Base-by-base conservation (phyloP, 2,888 invertebrate species). In the Cataglyphis cursor region DNA sequence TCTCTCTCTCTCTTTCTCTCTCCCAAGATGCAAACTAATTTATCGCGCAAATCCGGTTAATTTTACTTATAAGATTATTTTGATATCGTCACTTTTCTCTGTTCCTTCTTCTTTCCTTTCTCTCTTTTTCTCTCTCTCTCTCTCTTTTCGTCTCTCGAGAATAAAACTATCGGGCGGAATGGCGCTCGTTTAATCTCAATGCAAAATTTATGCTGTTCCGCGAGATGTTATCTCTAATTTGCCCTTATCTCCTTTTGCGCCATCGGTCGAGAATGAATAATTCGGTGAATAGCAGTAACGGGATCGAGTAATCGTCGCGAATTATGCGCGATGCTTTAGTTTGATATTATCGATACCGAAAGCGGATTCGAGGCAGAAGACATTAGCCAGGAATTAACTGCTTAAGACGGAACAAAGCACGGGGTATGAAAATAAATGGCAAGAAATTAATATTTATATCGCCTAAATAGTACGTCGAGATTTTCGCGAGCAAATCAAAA, bases 161-260 rank as follows among this genome's bases (percentile, higher is more conserved):
- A 31, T 44, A 70, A 78, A 59, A 70, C 41, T 59, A 44, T 54
- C 35, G 72, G 35, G 31, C 57, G 21, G 44, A 57, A 48, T 48
- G 72, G 64, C 70, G 41, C 65, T 68, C 70, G 80, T 82, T 87
- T 87, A 85, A 87, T 87, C 80, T 62, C 51, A 61, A 85, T 68
- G 82, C 81, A 75, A 84, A 83, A 81, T 87, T 85, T 82, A 87
- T 61, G 72, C 73, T 35, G 62, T 38, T 57, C 35, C 66, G 84
- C 54, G 82, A 78, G 44, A 59, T 80, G 61, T 83, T 85, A 85
- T 83, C 87, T 73, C 66, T 44, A 54, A 61, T 65, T 74, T 74
- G 73, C 31, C 73, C 66, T 78, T 87, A 76, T 76, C 75, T 73
- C 54, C 81, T 84, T 72, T 54, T 48, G 64, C 64, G 66, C 54